Evolutionary conservation across 1,140 invertebrate genomes (phyloP), one percentile per base, ranked within the genome.

Genomic region (Manduca sexta): DNA sequence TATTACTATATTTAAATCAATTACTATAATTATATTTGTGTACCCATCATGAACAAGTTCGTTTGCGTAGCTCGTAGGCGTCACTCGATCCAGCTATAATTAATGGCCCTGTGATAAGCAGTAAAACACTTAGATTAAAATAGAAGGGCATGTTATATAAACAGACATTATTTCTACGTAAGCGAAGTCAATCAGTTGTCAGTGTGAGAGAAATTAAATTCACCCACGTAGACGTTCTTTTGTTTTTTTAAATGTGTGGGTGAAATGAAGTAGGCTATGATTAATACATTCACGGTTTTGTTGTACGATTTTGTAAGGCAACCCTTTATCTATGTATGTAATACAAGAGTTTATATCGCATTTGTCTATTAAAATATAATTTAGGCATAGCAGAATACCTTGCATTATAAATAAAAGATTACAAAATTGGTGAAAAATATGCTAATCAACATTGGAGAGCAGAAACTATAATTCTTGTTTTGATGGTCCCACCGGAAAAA

Each of bases 1-100:
- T 47, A 72, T 83, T 77, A 77, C 74, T 72, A 75, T 65, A 76
- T 78, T 81, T 76, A 78, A 84, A 80, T 81, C 76, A 80, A 84
- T 84, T 80, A 78, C 68, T 65, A 56, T 75, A 65, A 84, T 81
- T 76, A 80, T 69, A 66, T 73, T 70, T 69, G 64, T 63, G 44
- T 48, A 59, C 50, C 45, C 45, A 58, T 60, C 47, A 39, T 56
- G 48, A 29, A 50, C 51, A 46, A 49, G 50, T 37, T 52, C 29
- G 49, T 34, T 44, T 35, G 45, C 42, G 21, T 26, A 26, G 21
- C 21, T 44, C 45, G 79, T 76, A 61, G 74, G 72, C 73, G 72
- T 69, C 56, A 29, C 53, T 53, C 48, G 54, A 64, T 53, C 60
- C 62, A 57, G 61, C 53, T 60, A 59, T 82, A 80, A 83, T 83